Base-by-base conservation (phyloP, 1,140 invertebrate species). In the Panagrolaimus sp. region DNA sequence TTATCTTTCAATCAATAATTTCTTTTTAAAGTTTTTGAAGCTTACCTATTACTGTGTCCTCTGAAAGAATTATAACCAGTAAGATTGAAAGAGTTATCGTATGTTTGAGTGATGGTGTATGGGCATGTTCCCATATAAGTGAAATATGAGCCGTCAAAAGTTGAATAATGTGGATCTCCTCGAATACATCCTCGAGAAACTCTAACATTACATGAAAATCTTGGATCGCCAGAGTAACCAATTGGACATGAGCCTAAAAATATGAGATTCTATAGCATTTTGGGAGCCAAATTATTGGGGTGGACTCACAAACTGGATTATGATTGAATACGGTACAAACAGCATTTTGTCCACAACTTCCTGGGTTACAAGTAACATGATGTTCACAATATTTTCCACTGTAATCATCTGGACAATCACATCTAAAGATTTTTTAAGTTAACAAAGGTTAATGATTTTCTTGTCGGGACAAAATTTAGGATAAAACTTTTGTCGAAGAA, bases 321-420 rank as follows among this genome's bases (percentile, higher is more conserved):
- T 58, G 52, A 14, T 58, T 58, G 17, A 58, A 58, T 4, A 58
- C 52, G 17, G 52, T 58, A 58, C 52, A 58, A 21, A 12, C 17
- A 28, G 52, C 52, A 24, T 21, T 21, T 2, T 26, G 1, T 12
- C 52, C 52, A 4, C 52, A 58, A 14, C 17, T n/a, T 12, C 28
- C 21, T 0, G 21, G 21, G 52, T n/a, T 28, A 4, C 52, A 58
- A 8, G 28, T n/a, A 24, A 58, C 28, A 12, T 58, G 15, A 12
- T 58, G 12, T 14, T 58, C 14, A 28, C 52, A 58, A 17, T 21
- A 5, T 0, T 14, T 17, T 12, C 52, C 52, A n/a, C 21, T 26
- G 8, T n/a, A 21, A 28, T 58, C 52, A 4, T 58, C 52, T 2
- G 52, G 52, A 8, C 52, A 58, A 12, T 58, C 14, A 21, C 52